Evolutionary conservation across 2,888 invertebrate species (phyloP).

Genomic region (Orthosia cruda): DNA sequence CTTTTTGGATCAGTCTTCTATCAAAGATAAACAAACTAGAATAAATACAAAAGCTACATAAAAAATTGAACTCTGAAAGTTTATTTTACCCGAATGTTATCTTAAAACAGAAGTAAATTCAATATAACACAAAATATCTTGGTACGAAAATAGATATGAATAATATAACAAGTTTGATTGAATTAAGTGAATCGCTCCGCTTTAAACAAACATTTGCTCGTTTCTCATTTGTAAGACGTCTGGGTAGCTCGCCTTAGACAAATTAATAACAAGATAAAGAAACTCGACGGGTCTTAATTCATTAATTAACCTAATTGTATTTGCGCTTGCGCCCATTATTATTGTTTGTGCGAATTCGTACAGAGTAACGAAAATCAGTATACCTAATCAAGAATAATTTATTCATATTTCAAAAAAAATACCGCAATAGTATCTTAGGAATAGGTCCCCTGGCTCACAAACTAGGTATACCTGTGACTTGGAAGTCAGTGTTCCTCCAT

Average conservation of each 20-base stretch:
- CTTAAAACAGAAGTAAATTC: slow-evolving; percentile 11
- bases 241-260: slow-evolving; percentile 86
- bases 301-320: slow-evolving; percentile 92
- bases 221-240: slow-evolving; percentile 90
- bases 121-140: slow-evolving; percentile 31
- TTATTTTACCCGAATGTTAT: slow-evolving; percentile 4
- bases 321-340: slow-evolving; percentile 88
- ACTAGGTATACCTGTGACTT: no score
- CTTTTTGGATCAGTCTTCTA: background rate
- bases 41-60: slow-evolving; percentile 14
- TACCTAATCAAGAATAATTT: background rate
- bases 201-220: slow-evolving; percentile 85
- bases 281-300: slow-evolving; percentile 91
- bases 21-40: slow-evolving; percentile 28
- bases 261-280: slow-evolving; percentile 92
- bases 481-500: no score
- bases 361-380: slow-evolving; percentile 42
- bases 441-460: no score
- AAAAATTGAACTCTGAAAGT: background rate
- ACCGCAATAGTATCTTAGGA: no score
- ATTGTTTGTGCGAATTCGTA: slow-evolving; percentile 81
- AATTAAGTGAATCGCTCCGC: slow-evolving; percentile 72
- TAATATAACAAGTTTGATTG: slow-evolving; percentile 71
- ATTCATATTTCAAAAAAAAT: no score
- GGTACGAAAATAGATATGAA: slow-evolving; percentile 61